phyloP scores from a whole-genome alignment of 2,888 invertebrate genomes.

The Holacanthella duospinosa region DNA sequence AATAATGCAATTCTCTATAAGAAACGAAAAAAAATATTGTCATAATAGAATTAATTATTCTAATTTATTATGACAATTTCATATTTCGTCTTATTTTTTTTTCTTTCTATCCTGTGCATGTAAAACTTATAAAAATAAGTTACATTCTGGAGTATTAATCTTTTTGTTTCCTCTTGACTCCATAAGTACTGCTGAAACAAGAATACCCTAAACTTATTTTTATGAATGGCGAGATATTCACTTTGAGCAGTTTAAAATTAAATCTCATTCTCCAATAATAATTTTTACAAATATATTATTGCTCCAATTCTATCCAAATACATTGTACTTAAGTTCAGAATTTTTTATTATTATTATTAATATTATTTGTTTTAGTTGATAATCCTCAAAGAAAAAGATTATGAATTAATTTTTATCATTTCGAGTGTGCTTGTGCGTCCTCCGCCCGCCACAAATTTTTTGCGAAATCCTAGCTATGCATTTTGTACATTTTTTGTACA shows the following conservation, averaged over 20 bases:
- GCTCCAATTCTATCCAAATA: constrained; percentile 1
- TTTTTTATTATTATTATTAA: background rate
- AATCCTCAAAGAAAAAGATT: background rate
- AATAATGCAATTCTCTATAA: too few relatives aligned
- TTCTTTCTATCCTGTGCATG: too few relatives aligned
- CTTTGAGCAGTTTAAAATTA: too few relatives aligned
- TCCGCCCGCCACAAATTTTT: background rate
- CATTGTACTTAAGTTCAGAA: constrained; percentile 6
- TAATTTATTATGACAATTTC: too few relatives aligned
- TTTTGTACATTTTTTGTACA: constrained; percentile 6
- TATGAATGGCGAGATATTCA: background rate
- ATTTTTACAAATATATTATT: too few relatives aligned
- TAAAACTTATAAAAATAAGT: too few relatives aligned
- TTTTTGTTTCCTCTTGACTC: background rate
- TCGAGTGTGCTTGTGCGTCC: background rate
- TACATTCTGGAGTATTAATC: too few relatives aligned
- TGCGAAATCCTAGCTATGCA: background rate
- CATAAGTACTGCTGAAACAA: background rate
- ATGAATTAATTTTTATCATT: background rate
- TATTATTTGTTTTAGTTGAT: background rate
- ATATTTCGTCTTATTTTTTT: too few relatives aligned
- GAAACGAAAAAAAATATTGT: too few relatives aligned
- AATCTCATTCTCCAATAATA: too few relatives aligned
- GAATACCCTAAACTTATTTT: background rate
- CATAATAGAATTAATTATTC: too few relatives aligned